These are phyloP conservation scores for Leptinotarsa tumamoca DNA, from an alignment of 2,888 invertebrate species.

Conservation along the genomic window DNA sequence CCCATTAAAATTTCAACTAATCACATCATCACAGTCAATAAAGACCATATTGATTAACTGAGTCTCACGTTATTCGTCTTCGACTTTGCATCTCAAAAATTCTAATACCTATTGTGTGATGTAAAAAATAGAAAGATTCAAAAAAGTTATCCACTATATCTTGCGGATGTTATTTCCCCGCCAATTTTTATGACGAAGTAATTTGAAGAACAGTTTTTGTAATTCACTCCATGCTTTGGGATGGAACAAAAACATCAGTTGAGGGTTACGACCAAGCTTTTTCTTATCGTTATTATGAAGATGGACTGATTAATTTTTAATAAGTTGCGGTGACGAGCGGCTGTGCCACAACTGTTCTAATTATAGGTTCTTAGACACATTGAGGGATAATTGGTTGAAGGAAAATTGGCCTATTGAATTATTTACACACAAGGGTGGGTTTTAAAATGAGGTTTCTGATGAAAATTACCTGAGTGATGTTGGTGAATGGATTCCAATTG, in stretches of 20 bases:
- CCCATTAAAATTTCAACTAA: conserved; percentile 50
- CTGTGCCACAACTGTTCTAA: conserved; percentile 62
- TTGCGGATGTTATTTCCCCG: conserved; percentile 25
- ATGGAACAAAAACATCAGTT: conserved; percentile 29
- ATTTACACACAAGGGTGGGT: conserved; percentile 50
- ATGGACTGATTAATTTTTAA: conserved; percentile 64
- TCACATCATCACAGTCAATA: conserved; percentile 51
- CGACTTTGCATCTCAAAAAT: conserved; percentile 34
- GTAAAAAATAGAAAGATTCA: conserved; percentile 35
- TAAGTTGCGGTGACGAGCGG: conserved; percentile 60
- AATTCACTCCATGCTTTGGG: conserved; percentile 36
- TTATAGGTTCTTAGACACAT: conserved; percentile 55
- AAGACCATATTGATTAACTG: conserved; percentile 45
- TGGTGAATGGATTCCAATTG: background rate
- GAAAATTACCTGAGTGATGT: background rate
- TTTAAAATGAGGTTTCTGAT: conserved; percentile 33
- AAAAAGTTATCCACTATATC: conserved; percentile 36
- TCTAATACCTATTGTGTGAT: conserved; percentile 40
- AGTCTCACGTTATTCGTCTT: background rate
- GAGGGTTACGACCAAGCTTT: conserved; percentile 44
- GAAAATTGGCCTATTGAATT: conserved; percentile 57
- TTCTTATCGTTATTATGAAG: conserved; percentile 58
- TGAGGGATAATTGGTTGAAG: conserved; percentile 51
- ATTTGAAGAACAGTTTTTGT: conserved; percentile 44
- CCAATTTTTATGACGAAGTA: conserved; percentile 43